A percentile compares a stretch with the other conserved stretches of the same genome.
Conservation (phyloP, 2,797 vertebrate species). For the Ctenosaura bakeri region DNA sequence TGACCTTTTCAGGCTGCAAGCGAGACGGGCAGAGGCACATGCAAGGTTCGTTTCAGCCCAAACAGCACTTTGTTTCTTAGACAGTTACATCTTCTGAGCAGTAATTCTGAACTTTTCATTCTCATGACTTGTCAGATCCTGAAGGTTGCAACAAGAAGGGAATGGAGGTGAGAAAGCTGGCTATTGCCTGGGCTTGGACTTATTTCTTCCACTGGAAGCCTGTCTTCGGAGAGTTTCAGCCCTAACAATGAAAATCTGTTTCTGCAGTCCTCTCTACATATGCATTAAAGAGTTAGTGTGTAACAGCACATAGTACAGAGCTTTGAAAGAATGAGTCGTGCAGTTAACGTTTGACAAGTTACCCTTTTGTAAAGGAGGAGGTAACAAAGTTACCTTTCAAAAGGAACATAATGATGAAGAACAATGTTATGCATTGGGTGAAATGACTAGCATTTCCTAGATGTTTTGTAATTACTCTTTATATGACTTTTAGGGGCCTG, state of each 20-base stretch:
- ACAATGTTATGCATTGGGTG: no score
- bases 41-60: constrained; percentile 8
- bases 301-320: no score
- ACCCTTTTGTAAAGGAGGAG: no score
- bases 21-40: constrained; percentile 29
- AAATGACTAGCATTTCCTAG: no score
- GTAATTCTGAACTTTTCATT: constrained; percentile 76
- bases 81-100: constrained; percentile 71
- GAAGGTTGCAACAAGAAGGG: constrained; percentile 43
- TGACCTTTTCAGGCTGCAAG: constrained; percentile 71
- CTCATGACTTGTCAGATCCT: constrained; percentile 68
- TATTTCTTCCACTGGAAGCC: not conserved
- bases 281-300: no score
- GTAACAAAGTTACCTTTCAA: no score
- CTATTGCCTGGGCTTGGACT: not conserved
- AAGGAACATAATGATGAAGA: no score
- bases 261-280: not conserved
- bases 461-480: no score
- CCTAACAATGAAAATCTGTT: not conserved
- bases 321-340: no score
- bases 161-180: accelerated
- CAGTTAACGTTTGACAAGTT: no score
- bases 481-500: no score
- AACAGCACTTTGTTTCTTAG: constrained; percentile 59
- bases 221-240: not conserved